Percentiles rank a stretch among this genome's conserved stretches.
phyloP scores from a whole-genome alignment of 1,140 invertebrate species.

The Araneus ventricosus region DNA sequence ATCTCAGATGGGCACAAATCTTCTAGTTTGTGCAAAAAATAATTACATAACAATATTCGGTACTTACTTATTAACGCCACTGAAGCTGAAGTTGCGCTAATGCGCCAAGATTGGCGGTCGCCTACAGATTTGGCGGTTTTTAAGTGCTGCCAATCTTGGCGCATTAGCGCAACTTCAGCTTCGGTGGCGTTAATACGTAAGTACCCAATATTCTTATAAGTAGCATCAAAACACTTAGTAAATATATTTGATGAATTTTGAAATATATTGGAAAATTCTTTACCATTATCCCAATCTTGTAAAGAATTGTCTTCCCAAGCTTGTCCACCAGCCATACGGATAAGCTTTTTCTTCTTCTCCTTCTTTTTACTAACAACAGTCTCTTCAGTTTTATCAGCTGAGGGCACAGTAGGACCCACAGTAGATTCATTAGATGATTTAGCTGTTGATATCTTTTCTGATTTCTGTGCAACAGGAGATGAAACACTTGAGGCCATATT shows the following conservation, averaged over 20 bases:
- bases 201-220: not conserved
- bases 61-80: too few relatives aligned
- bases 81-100: too few relatives aligned
- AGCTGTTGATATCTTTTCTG: not conserved
- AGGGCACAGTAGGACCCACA: not conserved
- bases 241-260: not conserved
- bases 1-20: too few relatives aligned
- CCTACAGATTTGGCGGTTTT: too few relatives aligned
- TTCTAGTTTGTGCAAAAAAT: too few relatives aligned
- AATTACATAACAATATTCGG: too few relatives aligned
- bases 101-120: too few relatives aligned
- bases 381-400: constrained; percentile 15
- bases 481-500: not conserved
- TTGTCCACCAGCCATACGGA: constrained; percentile 94
- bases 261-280: constrained; percentile 80
- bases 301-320: constrained; percentile 95
- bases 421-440: constrained; percentile 31
- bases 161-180: too few relatives aligned
- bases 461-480: constrained; percentile 4
- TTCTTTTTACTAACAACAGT: constrained; percentile 63
- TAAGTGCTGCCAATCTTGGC: too few relatives aligned
- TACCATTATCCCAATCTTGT: constrained; percentile 91
- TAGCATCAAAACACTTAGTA: not conserved
- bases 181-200: too few relatives aligned
- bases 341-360: constrained; percentile 88